Evolutionary conservation across 2,113 vertebrate species (phyloP).

Genomic region (Alethe diademata): DNA sequence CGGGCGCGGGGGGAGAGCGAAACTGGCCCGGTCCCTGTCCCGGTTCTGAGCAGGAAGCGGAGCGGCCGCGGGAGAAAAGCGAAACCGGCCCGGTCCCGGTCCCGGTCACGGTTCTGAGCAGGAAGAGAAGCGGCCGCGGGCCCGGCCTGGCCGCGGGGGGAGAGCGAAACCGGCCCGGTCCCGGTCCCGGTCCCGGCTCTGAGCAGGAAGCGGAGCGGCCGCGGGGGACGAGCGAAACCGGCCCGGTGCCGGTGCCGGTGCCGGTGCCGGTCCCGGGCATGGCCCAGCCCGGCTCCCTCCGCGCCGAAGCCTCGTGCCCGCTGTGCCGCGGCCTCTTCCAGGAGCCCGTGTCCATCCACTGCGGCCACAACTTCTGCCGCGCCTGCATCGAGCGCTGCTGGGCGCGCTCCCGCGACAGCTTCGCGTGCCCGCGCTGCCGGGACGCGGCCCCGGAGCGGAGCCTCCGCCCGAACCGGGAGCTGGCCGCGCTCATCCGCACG

Average conservation of each 20-base stretch:
- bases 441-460: constrained; percentile 19
- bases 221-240: too few species aligned
- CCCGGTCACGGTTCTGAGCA: too few species aligned
- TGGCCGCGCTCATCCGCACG: constrained; percentile 80
- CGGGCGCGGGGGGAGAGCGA: too few species aligned
- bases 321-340: constrained; percentile 69
- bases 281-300: constrained; percentile 14
- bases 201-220: not conserved
- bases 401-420: not conserved
- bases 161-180: not conserved
- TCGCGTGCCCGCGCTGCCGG: constrained; percentile 68
- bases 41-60: not conserved
- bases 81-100: too few species aligned
- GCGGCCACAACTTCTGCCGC: constrained; percentile 75
- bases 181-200: not conserved
- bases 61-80: too few species aligned
- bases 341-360: constrained; percentile 72
- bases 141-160: not conserved
- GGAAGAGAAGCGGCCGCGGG: not conserved
- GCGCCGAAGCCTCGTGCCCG: constrained; percentile 67
- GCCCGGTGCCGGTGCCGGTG: not conserved
- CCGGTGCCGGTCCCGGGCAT: not conserved
- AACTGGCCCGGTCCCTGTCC: not conserved
- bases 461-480: constrained; percentile 79
- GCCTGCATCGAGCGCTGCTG: constrained; percentile 68